Evolutionary conservation across 2,888 invertebrate genomes (phyloP).

Genomic region (Glyphotaelius pellucidus): DNA sequence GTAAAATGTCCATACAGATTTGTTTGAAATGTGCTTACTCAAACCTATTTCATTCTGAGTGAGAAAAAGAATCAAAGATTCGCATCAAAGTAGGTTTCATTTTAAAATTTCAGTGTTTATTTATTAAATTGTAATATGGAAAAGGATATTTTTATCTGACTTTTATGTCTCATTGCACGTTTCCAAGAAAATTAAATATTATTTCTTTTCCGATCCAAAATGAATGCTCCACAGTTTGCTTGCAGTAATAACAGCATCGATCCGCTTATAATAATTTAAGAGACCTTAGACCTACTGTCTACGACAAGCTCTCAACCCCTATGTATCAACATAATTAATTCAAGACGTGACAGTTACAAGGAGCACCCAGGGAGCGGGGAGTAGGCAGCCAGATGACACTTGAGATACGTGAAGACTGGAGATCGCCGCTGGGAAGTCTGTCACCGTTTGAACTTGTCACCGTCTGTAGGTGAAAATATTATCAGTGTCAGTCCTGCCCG

Average conservation of each 20-base stretch:
- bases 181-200: background rate
- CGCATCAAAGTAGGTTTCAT: background rate
- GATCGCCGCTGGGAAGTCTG: conserved; percentile 44
- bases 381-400: conserved; percentile 48
- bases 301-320: conserved; percentile 38
- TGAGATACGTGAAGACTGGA: conserved; percentile 51
- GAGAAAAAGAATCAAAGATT: background rate
- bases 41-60: background rate
- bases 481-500: conserved; percentile 3
- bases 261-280: conserved; percentile 23
- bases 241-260: background rate
- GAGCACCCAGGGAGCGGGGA: background rate
- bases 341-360: conserved; percentile 51
- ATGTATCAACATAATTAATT: conserved; percentile 50
- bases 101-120: background rate
- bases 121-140: background rate
- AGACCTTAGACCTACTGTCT: background rate
- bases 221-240: background rate
- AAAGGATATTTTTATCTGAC: background rate
- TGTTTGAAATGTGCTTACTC: background rate
- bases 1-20: too few species aligned
- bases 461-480: background rate
- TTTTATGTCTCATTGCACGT: background rate
- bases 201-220: background rate
- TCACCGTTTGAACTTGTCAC: conserved; percentile 13